These are phyloP conservation scores for Zaprionus africanus DNA, from an alignment of 1,140 invertebrate species.

Conservation along the genomic window DNA sequence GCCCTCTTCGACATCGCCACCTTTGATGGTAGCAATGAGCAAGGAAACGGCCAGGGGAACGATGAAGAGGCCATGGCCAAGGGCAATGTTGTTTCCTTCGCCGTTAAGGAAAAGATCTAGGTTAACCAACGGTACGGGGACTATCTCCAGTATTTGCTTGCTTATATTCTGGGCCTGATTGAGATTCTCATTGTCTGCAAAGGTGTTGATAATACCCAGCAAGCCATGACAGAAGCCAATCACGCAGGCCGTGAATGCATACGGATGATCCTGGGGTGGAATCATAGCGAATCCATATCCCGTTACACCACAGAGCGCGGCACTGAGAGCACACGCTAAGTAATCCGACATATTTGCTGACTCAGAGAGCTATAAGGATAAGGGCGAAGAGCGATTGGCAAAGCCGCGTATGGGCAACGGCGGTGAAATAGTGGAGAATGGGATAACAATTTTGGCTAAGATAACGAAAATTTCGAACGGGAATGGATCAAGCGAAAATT, in stretches of 20 bases:
- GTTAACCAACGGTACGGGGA: slow-evolving; percentile 70
- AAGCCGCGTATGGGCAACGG: neutral
- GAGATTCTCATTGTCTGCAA: neutral
- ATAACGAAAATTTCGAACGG: slow-evolving; percentile 3
- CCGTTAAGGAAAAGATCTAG: slow-evolving; percentile 58
- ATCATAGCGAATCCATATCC: slow-evolving; percentile 54
- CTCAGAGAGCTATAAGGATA: neutral
- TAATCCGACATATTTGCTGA: slow-evolving; percentile 59
- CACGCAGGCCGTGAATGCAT: slow-evolving; percentile 67
- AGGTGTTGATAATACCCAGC: slow-evolving; percentile 30
- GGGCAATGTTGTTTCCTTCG: slow-evolving; percentile 60
- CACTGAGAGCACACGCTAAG: slow-evolving; percentile 43
- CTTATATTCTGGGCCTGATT: slow-evolving; percentile 18
- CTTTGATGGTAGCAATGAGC: slow-evolving; percentile 29
- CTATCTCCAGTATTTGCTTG: slow-evolving; percentile 45
- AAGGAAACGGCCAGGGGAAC: slow-evolving; percentile 59
- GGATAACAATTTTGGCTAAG: neutral
- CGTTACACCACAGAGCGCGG: slow-evolving; percentile 59
- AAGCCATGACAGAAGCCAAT: slow-evolving; percentile 73
- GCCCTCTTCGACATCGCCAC: neutral
- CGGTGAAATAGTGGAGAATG: neutral
- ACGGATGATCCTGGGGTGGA: slow-evolving; percentile 58
- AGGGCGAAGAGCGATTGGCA: neutral
- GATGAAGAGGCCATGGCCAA: slow-evolving; percentile 72
- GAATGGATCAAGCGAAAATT: slow-evolving; percentile 18